A percentile compares a stretch with the other conserved stretches of the same genome.
These are phyloP conservation scores for Trematocara variabile DNA, from an alignment of 2,113 vertebrate species.

Conservation along the genomic window DNA sequence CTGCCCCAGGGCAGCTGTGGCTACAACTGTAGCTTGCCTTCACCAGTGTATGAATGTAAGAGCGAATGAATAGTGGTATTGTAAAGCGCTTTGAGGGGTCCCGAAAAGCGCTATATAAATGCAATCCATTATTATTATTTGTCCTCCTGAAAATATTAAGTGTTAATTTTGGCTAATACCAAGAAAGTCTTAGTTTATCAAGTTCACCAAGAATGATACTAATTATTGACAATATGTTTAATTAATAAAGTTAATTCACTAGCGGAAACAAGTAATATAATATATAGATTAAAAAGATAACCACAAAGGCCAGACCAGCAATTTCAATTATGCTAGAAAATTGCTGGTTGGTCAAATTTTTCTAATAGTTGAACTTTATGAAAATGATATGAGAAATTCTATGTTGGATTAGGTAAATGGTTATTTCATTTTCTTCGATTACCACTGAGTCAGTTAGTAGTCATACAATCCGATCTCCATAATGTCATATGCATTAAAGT, in stretches of 20 bases:
- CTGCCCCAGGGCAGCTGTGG: too few species aligned
- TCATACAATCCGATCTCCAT: not conserved
- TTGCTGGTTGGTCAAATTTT: not conserved
- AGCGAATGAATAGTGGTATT: too few species aligned
- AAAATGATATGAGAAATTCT: not conserved
- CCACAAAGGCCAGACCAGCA: not conserved
- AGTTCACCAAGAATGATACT: not conserved
- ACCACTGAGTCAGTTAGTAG: not conserved
- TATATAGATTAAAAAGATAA: not conserved
- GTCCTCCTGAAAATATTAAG: not conserved
- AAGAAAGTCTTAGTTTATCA: not conserved
- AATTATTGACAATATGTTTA: not conserved
- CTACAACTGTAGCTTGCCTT: too few species aligned
- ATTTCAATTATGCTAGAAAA: not conserved
- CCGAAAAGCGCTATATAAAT: too few species aligned
- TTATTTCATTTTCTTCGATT: not conserved
- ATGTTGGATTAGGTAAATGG: not conserved
- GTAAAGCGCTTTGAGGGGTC: too few species aligned
- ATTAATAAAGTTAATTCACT: not conserved
- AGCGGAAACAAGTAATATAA: not conserved
- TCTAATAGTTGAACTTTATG: not conserved
- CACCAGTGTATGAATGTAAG: too few species aligned
- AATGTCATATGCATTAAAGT: not conserved
- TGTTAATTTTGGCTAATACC: not conserved
- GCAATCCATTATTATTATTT: not conserved